Evolutionary conservation across 1,140 invertebrate genomes (phyloP).

Genomic region (Drosophila nikananu): DNA sequence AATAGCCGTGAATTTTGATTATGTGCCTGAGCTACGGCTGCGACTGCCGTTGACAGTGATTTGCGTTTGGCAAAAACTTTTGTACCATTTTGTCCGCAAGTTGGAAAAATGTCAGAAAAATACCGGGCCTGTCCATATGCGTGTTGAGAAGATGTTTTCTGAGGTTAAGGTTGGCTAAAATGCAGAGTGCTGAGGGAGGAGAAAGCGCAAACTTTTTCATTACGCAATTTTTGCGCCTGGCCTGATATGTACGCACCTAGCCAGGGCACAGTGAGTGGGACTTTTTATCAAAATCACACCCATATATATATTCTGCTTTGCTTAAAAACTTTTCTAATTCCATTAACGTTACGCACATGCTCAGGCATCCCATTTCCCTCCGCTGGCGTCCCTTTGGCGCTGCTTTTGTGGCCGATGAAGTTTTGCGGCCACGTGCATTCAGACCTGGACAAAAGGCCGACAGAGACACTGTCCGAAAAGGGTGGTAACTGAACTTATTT

Average conservation of each 20-base stretch:
- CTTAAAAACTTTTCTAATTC: constrained; percentile 82
- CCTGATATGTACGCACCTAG: constrained; percentile 49
- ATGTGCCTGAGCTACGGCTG: constrained; percentile 31
- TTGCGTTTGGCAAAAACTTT: constrained; percentile 63
- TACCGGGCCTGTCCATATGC: constrained; percentile 27
- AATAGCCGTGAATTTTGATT: constrained; percentile 62
- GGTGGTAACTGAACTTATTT: not conserved
- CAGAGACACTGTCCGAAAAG: constrained; percentile 2
- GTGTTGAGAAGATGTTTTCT: constrained; percentile 17
- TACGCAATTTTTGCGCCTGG: constrained; percentile 72
- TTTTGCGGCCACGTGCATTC: constrained; percentile 41
- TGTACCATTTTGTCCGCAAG: constrained; percentile 50
- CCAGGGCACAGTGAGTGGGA: constrained; percentile 25
- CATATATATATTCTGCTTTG: constrained; percentile 66
- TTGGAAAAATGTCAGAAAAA: constrained; percentile 59
- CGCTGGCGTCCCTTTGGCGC: constrained; percentile 7
- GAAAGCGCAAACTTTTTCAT: constrained; percentile 71
- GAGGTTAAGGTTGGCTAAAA: constrained; percentile 6
- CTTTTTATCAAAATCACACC: constrained; percentile 73
- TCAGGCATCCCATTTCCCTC: constrained; percentile 34
- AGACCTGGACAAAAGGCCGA: constrained; percentile 23
- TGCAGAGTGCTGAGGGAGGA: constrained; percentile 9
- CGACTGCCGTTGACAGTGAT: constrained; percentile 58
- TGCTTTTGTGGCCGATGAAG: constrained; percentile 45
- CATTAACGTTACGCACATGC: constrained; percentile 82